Base-by-base conservation (phyloP, 92 coral and sea anemone species). In the Parazoanthus atlanticus region DNA sequence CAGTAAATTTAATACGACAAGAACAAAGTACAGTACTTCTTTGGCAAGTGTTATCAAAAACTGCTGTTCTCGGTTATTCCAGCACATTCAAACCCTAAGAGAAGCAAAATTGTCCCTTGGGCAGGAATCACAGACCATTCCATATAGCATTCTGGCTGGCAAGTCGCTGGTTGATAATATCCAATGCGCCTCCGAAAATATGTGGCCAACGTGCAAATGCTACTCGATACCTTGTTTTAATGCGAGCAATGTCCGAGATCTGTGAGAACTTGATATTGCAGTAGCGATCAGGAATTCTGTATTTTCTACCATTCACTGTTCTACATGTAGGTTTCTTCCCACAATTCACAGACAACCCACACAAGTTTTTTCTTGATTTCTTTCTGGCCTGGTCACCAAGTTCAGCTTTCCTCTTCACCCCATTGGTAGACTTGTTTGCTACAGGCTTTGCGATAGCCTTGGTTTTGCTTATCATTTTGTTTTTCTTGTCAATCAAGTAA, bases 171-270 rank as follows among this genome's bases (percentile, higher is more conserved):
- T 94, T 94, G 81, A 94, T 94, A 46, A 85, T 80, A 40, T 93
- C 97, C 88, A 94, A 79, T n/a, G 97, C 97, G 16, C 92, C 91
- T 29, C 93, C 74, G 74, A 86, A 94, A 49, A 89, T 79, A 38
- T 85, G 78, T 26, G 95, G 95, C 94, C 94, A 94, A 17, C 89
- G 89, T 30, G 90, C 72, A 84, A 94, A 94, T 58, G 97, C 95
- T 25, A 94, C 95, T 8, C 84, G 88, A 86, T 94, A 94, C 81
- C 97, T 89, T 73, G 81, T 88, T 3, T 85, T 66, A 12, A 88
- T 89, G 40, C 88, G 89, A 21, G 89, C 31, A 25, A 94, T 91
- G 19, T 91, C 82, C 8, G 85, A 79, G 19, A 94, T 74, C 69
- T 94, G 89, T n/a, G 84, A 74, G 34, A 92, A 85, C 61, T 91